Evolutionary conservation across 2,113 vertebrate species (phyloP).

Genomic region (Erythrolamprus reginae): DNA sequence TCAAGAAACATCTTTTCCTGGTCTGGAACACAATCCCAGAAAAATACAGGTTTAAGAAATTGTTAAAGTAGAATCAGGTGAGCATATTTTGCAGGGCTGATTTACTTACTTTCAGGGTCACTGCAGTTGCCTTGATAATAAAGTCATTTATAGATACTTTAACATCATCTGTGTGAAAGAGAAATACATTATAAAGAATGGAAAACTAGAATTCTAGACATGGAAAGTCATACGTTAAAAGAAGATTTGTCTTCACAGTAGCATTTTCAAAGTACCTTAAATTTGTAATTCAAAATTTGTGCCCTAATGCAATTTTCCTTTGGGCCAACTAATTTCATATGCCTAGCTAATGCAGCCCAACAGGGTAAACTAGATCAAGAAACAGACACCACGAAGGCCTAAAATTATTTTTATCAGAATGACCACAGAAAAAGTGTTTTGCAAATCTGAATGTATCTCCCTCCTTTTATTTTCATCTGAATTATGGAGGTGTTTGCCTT

Average conservation of each 20-base stretch:
- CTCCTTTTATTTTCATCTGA: not conserved
- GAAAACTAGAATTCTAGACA: not conserved
- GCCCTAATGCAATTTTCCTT: not conserved
- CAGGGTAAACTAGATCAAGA: not conserved
- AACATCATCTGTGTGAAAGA: slow-evolving; percentile 78
- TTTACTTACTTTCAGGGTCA: slow-evolving; percentile 88
- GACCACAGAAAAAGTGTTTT: not conserved
- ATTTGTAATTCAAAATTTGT: not conserved
- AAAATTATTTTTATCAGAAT: not conserved
- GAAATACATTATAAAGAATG: slow-evolving; percentile 27
- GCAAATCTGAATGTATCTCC: not conserved
- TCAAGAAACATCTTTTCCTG: not conserved
- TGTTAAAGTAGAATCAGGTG: too few relatives aligned
- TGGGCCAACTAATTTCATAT: not conserved
- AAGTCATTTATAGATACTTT: slow-evolving; percentile 98
- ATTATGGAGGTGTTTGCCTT: not conserved
- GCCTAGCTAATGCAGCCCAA: not conserved
- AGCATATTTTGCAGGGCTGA: not conserved
- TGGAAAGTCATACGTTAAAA: not conserved
- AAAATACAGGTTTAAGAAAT: not conserved
- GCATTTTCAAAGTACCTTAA: not conserved
- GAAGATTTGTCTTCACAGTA: not conserved
- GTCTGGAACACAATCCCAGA: not conserved
- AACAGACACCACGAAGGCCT: not conserved
- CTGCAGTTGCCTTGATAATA: slow-evolving; percentile 92